Percentiles rank a stretch among this genome's conserved stretches.
Evolutionary conservation across 2,888 invertebrate species (phyloP).

Genomic region (Cantharis lateralis): DNA sequence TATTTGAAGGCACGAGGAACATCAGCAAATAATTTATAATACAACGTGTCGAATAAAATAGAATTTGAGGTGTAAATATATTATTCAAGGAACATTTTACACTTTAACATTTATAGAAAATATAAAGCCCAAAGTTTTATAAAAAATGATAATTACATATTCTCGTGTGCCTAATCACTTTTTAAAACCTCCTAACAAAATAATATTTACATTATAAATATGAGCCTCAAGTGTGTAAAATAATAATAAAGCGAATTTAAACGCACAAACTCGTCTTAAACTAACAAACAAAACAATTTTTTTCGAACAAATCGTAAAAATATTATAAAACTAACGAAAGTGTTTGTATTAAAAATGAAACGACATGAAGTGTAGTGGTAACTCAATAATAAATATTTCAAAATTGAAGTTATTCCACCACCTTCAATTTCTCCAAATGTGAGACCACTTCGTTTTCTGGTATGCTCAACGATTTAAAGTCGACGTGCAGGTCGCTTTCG

Average conservation of each 20-base stretch:
- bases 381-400: neutral
- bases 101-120: slow-evolving; percentile 1
- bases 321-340: neutral
- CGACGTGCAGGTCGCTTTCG: slow-evolving; percentile 41
- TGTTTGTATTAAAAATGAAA: neutral
- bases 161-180: neutral
- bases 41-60: neutral
- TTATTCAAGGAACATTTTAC: slow-evolving; percentile 2
- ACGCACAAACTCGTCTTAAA: neutral
- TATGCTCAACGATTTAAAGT: slow-evolving; percentile 21
- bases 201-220: neutral
- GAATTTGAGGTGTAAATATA: neutral
- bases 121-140: neutral
- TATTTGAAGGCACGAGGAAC: no score
- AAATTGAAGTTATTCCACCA: slow-evolving; percentile 56
- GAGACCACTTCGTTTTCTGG: slow-evolving; percentile 67
- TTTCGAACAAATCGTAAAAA: neutral
- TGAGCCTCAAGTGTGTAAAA: neutral
- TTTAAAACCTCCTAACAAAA: neutral
- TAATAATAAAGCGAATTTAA: neutral
- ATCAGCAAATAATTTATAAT: no score
- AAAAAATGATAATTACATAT: neutral
- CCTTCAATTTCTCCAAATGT: slow-evolving; percentile 66
- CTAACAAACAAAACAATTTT: neutral
- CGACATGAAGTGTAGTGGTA: neutral